phyloP scores from a whole-genome alignment of 2,888 invertebrate genomes.

The Atrina japonica region DNA sequence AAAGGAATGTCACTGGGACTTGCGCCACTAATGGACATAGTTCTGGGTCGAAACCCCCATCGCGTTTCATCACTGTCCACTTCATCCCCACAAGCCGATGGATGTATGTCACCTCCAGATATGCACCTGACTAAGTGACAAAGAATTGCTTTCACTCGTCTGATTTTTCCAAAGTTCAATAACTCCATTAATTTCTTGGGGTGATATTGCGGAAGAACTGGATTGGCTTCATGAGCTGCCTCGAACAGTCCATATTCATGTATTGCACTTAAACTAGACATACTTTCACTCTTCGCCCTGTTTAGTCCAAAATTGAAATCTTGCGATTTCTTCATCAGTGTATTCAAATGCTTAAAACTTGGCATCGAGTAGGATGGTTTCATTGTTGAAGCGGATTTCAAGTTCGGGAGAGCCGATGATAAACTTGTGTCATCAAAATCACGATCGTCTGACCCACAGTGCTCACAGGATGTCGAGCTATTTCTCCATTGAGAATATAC shows the following conservation, averaged over 20 bases:
- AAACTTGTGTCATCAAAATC: slow-evolving; percentile 50
- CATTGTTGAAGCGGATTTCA: slow-evolving; percentile 64
- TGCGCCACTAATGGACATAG: slow-evolving; percentile 54
- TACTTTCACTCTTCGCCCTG: slow-evolving; percentile 70
- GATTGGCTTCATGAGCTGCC: slow-evolving; percentile 97
- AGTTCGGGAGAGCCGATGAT: slow-evolving; percentile 46
- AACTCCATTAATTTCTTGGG: slow-evolving; percentile 99
- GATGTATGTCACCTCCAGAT: slow-evolving; percentile 67
- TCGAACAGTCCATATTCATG: slow-evolving; percentile 88
- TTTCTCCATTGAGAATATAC: slow-evolving; percentile 96
- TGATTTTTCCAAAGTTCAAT: slow-evolving; percentile 96
- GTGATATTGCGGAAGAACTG: slow-evolving; percentile 99
- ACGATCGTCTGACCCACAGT: slow-evolving; percentile 42
- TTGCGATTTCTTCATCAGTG: slow-evolving; percentile 54
- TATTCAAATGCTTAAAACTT: slow-evolving; percentile 62
- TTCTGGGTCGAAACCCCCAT: slow-evolving; percentile 50
- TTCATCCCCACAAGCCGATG: slow-evolving; percentile 54
- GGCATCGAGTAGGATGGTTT: slow-evolving; percentile 71
- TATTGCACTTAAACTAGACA: slow-evolving; percentile 71
- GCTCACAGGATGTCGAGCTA: slow-evolving; percentile 41
- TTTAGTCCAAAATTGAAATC: slow-evolving; percentile 33
- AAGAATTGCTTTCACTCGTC: slow-evolving; percentile 98
- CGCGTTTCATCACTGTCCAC: slow-evolving; percentile 58
- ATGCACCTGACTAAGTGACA: slow-evolving; percentile 94
- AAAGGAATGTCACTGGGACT: slow-evolving; percentile 56